Evolutionary conservation across 2,888 invertebrate genomes (phyloP), one percentile per base, ranked within the genome.

Genomic region (Neoaliturus tenellus): DNA sequence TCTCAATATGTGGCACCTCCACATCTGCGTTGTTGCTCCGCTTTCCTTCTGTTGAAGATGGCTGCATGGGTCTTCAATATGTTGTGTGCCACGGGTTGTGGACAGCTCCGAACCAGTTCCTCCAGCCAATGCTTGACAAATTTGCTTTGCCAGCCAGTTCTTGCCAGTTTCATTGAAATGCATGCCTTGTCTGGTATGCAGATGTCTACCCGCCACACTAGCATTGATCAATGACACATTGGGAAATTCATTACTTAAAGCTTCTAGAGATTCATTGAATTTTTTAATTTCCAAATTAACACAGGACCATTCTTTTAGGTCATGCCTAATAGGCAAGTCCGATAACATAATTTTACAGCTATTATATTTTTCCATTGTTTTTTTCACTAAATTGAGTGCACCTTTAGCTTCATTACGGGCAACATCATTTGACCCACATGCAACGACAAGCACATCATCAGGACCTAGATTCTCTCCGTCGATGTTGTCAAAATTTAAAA

Each of bases 121-220:
- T 67, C 6, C 31, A 23, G 4, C 33, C 31, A 67, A 33, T 31
- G n/a, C 67, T 17, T 67, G 12, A 71, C 23, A 71, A 12, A 71
- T 71, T 20, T 39, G 5, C 20, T 39, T 71, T 39, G 71, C 71
- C 4, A 71, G 23, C 71, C 71, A 71, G 25, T 71, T 14, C 48
- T 75, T 75, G 5, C 75, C 48, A 1, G 1, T 1, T 14, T 14
- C 20, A 48, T 75, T 75, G 1, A 75, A 20, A 17, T 75, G 75
- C 75, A 75, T 75, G 2, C 75, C 75, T 31, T 75, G 75, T 10
- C 75, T 3, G 44, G 75, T 48, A 48, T 75, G 48, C 20, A 75
- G 31, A 28, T 44, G 31, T 75, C 75, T 75, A 25, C 48, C 75
- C 48, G 75, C 48, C 12, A 14, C 4, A 48, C 75, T 75, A 48